A percentile compares a stretch with the other conserved stretches of the same genome.
These are phyloP conservation scores for Pammene aurita DNA, from an alignment of 2,888 invertebrate species.

Conservation along the genomic window DNA sequence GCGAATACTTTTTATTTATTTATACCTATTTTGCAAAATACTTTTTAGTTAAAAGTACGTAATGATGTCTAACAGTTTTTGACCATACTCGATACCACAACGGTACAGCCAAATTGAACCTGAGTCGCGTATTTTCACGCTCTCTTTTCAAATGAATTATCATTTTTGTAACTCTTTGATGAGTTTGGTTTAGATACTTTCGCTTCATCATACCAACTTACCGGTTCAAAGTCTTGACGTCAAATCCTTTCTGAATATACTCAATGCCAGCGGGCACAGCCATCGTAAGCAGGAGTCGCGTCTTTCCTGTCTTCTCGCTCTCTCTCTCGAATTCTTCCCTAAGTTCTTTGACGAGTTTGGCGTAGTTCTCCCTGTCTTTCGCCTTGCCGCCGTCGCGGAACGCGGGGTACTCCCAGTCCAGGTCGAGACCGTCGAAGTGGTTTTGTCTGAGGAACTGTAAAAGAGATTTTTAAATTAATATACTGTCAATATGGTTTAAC, in stretches of 20 bases:
- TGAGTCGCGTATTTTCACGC: too few relatives aligned
- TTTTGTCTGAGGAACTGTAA: slow-evolving; percentile 91
- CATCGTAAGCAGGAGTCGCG: slow-evolving; percentile 92
- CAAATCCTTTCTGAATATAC: slow-evolving; percentile 96
- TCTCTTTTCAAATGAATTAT: too few relatives aligned
- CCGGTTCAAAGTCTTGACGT: slow-evolving; percentile 93
- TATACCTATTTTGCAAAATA: too few relatives aligned
- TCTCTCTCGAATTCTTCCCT: slow-evolving; percentile 95
- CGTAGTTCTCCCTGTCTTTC: slow-evolving; percentile 94
- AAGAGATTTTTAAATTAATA: slow-evolving; percentile 13
- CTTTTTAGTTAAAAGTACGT: too few relatives aligned
- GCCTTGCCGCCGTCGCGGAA: slow-evolving; percentile 91
- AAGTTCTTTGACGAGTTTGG: slow-evolving; percentile 93
- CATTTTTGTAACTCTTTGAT: too few relatives aligned
- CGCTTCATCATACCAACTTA: too few relatives aligned
- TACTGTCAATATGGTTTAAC: background rate
- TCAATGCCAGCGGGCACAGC: slow-evolving; percentile 97
- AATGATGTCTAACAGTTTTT: too few relatives aligned
- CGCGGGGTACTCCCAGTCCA: slow-evolving; percentile 96
- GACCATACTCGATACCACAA: too few relatives aligned
- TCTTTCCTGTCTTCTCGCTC: slow-evolving; percentile 90
- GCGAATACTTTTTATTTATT: too few relatives aligned
- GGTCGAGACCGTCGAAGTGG: slow-evolving; percentile 95
- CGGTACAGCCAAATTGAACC: too few relatives aligned
- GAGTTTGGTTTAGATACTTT: too few relatives aligned